A percentile compares a stretch with the other conserved stretches of the same genome.
Evolutionary conservation across 2,888 invertebrate species (phyloP).

Genomic region (Thalpophila matura): DNA sequence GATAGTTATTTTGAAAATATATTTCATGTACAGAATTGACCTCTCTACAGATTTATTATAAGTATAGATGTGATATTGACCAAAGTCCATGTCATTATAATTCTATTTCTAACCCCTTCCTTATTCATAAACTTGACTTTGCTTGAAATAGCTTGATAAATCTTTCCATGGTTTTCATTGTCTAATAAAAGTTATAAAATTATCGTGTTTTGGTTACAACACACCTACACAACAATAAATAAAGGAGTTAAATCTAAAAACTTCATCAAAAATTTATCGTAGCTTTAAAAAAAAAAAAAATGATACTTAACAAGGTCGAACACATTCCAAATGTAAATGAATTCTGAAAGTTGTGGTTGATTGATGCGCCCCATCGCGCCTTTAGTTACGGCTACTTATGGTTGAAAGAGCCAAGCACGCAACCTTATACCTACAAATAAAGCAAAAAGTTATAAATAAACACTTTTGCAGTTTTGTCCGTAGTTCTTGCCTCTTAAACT

Average conservation of each 20-base stretch:
- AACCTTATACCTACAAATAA: slow-evolving; percentile 39
- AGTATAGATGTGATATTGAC: slow-evolving; percentile 45
- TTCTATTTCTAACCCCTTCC: slow-evolving; percentile 20
- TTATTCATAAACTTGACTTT: slow-evolving; percentile 22
- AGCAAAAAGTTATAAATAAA: slow-evolving; percentile 25
- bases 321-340: slow-evolving; percentile 54
- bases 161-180: slow-evolving; percentile 16
- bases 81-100: slow-evolving; percentile 24
- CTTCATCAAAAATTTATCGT: slow-evolving; percentile 36
- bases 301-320: slow-evolving; percentile 34
- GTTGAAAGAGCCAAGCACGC: slow-evolving; percentile 41
- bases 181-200: slow-evolving; percentile 23
- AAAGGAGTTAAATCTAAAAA: slow-evolving; percentile 14
- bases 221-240: slow-evolving; percentile 9
- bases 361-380: slow-evolving; percentile 54
- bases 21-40: no score
- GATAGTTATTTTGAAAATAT: no score
- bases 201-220: slow-evolving; percentile 21
- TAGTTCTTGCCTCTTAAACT: slow-evolving; percentile 30
- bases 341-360: slow-evolving; percentile 48
- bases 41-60: no score
- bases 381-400: slow-evolving; percentile 56
- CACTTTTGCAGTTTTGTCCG: slow-evolving; percentile 19
- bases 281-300: slow-evolving; percentile 44
- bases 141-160: slow-evolving; percentile 25